Evolutionary conservation across 2,888 invertebrate genomes (phyloP).

Genomic region (Beris morrisii): DNA sequence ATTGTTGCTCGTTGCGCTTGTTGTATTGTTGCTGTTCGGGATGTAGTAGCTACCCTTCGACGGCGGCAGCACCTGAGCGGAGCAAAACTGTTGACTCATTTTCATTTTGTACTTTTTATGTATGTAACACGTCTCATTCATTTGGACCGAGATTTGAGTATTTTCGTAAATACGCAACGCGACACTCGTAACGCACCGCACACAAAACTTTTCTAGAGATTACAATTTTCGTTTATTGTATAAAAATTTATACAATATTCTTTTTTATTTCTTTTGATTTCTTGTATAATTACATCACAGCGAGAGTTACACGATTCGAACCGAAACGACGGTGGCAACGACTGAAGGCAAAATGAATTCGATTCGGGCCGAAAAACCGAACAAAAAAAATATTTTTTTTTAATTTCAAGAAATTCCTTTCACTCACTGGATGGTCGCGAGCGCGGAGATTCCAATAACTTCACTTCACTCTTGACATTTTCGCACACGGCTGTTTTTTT

Average conservation of each 20-base stretch:
- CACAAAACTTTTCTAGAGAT: too few relatives aligned
- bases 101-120: constrained; percentile 35
- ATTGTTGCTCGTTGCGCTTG: constrained; percentile 17
- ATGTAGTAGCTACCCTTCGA: background rate
- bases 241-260: constrained; percentile 11
- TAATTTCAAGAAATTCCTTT: constrained; percentile 16
- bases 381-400: background rate
- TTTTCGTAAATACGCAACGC: background rate
- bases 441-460: background rate
- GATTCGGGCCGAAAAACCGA: background rate
- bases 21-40: background rate
- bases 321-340: too few relatives aligned
- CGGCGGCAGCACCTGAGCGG: constrained; percentile 10
- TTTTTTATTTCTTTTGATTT: too few relatives aligned
- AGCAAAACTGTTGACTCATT: constrained; percentile 37
- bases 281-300: too few relatives aligned
- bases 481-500: background rate
- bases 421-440: constrained; percentile 19
- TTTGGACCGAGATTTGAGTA: constrained; percentile 22
- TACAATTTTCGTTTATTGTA: background rate
- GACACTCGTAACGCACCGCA: background rate
- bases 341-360: constrained; percentile 21
- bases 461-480: constrained; percentile 23
- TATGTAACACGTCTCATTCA: constrained; percentile 32
- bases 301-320: too few relatives aligned